Evolutionary conservation across 2,113 vertebrate species (phyloP).

Genomic region (Sinocyclocheilus anshuiensis): DNA sequence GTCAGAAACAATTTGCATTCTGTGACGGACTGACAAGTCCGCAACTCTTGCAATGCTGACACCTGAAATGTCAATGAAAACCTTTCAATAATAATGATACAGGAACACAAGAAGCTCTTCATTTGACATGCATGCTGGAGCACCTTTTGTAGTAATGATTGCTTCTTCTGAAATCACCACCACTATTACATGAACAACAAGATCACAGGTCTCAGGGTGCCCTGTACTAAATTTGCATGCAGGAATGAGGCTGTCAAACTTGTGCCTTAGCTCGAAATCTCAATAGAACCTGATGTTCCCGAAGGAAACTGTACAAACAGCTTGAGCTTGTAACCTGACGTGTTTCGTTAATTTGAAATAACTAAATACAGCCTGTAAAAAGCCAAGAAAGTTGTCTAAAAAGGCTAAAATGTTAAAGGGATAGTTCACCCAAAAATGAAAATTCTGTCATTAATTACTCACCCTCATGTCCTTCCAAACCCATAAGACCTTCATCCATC

Average conservation of each 20-base stretch:
- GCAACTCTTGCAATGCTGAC: conserved; percentile 3
- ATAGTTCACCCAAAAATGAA: neutral
- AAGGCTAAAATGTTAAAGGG: neutral
- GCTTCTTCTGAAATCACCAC: conserved; percentile 24
- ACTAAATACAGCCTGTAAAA: conserved; percentile 6
- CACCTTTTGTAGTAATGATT: conserved; percentile 37
- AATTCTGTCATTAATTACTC: neutral
- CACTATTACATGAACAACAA: conserved; percentile 21
- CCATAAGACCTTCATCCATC: neutral
- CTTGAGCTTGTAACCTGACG: conserved; percentile 19
- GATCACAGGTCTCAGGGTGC: conserved; percentile 29
- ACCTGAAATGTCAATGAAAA: conserved; percentile 38
- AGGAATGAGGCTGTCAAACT: conserved; percentile 18
- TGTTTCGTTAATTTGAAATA: conserved; percentile 5
- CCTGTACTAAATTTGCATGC: conserved; percentile 20
- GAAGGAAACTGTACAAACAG: conserved; percentile 12
- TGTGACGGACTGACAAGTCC: conserved; percentile 40
- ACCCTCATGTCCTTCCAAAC: neutral
- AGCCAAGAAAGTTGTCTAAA: neutral
- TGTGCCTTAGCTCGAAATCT: conserved; percentile 4
- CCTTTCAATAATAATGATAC: conserved; percentile 45
- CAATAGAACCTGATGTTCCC: conserved; percentile 16
- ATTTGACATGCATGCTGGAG: neutral
- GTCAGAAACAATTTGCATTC: conserved; percentile 37
- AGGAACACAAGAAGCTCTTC: conserved; percentile 4